Percentiles rank a stretch among this genome's conserved stretches.
Evolutionary conservation across 2,888 invertebrate genomes (phyloP).

Genomic region (Lasius fuliginosus): DNA sequence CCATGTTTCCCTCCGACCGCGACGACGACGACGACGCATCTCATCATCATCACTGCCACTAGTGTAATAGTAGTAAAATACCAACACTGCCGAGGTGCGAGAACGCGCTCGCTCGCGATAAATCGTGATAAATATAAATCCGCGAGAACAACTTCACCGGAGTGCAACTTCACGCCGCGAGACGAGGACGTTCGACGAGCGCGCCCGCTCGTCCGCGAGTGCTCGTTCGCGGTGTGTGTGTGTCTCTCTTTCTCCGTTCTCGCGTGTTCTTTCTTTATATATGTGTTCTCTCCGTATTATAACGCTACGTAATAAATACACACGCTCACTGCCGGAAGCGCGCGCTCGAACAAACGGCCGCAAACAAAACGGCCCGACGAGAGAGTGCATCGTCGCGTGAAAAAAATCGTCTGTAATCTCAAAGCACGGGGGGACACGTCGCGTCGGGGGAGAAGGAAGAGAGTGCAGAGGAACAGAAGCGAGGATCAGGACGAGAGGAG

Average conservation of each 20-base stretch:
- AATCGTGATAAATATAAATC: background rate
- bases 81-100: conserved; percentile 32
- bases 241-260: conserved; percentile 3
- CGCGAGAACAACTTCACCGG: too few relatives aligned
- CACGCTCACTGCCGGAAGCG: conserved; percentile 49
- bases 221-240: conserved; percentile 34
- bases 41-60: conserved; percentile 67
- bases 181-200: background rate
- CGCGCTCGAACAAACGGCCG: conserved; percentile 19
- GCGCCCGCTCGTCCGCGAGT: background rate
- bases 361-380: conserved; percentile 5
- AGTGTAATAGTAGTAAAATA: conserved; percentile 53
- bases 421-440: background rate
- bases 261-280: background rate
- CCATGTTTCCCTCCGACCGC: conserved; percentile 44
- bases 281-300: conserved; percentile 6
- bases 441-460: conserved; percentile 16
- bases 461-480: conserved; percentile 4
- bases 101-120: conserved; percentile 31
- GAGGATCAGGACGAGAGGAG: conserved; percentile 5
- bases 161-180: background rate
- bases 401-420: too few relatives aligned
- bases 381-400: background rate
- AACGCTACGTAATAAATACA: conserved; percentile 1
- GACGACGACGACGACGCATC: conserved; percentile 18